phyloP scores from a whole-genome alignment of 2,797 vertebrate species.

The Varecia variegata region DNA sequence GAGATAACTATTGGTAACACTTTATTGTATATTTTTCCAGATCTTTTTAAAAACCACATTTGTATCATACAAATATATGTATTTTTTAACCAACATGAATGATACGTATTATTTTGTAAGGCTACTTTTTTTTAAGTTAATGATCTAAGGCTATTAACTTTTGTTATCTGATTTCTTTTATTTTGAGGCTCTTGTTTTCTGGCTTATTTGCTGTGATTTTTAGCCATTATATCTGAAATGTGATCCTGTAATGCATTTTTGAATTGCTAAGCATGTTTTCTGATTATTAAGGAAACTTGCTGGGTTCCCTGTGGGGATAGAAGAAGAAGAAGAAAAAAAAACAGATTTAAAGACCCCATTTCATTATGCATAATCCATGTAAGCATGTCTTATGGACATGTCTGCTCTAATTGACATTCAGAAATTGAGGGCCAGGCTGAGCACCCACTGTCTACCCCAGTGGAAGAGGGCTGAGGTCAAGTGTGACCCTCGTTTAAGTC shows the following conservation, averaged over 20 bases:
- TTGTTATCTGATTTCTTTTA: constrained; percentile 41
- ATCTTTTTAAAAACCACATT: neutral
- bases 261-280: constrained; percentile 56
- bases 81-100: neutral
- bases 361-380: constrained; percentile 36
- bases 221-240: constrained; percentile 41
- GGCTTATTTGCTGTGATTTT: constrained; percentile 53
- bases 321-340: neutral
- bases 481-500: constrained; percentile 18
- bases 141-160: constrained; percentile 43
- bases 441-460: neutral
- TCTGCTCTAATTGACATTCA: constrained; percentile 41
- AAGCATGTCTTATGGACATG: constrained; percentile 12
- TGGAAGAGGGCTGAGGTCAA: constrained; percentile 49
- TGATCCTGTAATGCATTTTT: constrained; percentile 53
- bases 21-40: neutral
- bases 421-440: neutral
- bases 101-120: neutral
- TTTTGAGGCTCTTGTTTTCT: constrained; percentile 39
- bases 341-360: constrained; percentile 19
- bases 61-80: neutral
- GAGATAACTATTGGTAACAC: neutral
- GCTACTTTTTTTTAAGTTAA: neutral
- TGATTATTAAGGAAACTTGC: constrained; percentile 65
- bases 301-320: constrained; percentile 19